phyloP scores from a whole-genome alignment of 2,797 vertebrate genomes.

The Botia almorhae region DNA sequence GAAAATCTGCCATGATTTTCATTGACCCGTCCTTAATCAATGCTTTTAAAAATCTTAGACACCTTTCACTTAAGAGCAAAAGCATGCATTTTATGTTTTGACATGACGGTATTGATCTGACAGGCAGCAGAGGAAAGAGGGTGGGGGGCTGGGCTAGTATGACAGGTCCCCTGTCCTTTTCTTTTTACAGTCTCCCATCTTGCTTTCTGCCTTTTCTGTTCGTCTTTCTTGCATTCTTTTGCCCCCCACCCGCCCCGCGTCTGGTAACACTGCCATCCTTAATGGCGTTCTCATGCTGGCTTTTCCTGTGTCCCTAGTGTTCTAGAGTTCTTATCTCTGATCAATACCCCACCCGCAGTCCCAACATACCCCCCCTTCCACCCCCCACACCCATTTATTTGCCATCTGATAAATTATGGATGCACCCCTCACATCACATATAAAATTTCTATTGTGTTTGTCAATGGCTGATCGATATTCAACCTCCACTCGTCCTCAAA shows the following conservation, averaged over 20 bases:
- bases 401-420: slow-evolving; percentile 93
- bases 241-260: slow-evolving; percentile 75
- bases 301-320: slow-evolving; percentile 73
- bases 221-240: slow-evolving; percentile 72
- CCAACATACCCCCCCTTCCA: too few relatives aligned
- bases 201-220: slow-evolving; percentile 56
- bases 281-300: slow-evolving; percentile 89
- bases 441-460: slow-evolving; percentile 95
- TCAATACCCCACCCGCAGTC: slow-evolving; percentile 88
- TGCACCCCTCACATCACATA: slow-evolving; percentile 85
- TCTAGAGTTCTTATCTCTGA: slow-evolving; percentile 85
- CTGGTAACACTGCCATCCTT: slow-evolving; percentile 89
- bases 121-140: slow-evolving; percentile 48
- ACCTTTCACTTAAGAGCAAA: slow-evolving; percentile 99
- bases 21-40: slow-evolving; percentile 93
- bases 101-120: slow-evolving; percentile 93
- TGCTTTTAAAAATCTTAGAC: slow-evolving; percentile 99
- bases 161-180: too few relatives aligned
- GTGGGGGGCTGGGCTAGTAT: slow-evolving; percentile 61
- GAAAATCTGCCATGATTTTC: slow-evolving; percentile 87
- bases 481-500: slow-evolving; percentile 85
- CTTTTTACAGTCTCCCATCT: slow-evolving; percentile 44
- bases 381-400: slow-evolving; percentile 86
- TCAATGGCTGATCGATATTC: slow-evolving; percentile 92
- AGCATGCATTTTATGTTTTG: slow-evolving; percentile 98